phyloP scores from a whole-genome alignment of 2,888 invertebrate species.

The Cryptus viduatorius region DNA sequence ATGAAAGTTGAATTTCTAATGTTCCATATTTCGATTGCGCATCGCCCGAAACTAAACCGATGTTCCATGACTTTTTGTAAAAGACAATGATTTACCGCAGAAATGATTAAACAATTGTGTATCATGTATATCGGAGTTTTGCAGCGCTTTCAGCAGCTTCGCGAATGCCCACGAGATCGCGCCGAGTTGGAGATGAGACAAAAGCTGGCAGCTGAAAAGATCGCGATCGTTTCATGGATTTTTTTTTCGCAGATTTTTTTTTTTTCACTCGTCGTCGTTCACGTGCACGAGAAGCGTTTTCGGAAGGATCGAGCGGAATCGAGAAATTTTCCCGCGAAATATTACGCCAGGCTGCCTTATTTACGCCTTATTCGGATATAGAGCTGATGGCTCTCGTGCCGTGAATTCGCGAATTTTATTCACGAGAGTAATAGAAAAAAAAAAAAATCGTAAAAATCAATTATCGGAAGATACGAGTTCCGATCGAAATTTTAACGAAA shows the following conservation, averaged over 20 bases:
- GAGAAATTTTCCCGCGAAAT: background rate
- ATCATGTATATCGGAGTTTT: conserved; percentile 23
- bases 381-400: conserved; percentile 34
- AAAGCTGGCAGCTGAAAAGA: background rate
- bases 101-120: conserved; percentile 20
- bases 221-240: background rate
- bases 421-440: background rate
- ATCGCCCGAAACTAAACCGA: conserved; percentile 28
- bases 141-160: conserved; percentile 22
- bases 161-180: conserved; percentile 5
- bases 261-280: background rate
- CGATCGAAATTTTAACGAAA: conserved; percentile 4
- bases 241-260: background rate
- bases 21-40: conserved; percentile 11
- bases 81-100: conserved; percentile 38
- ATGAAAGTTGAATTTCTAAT: background rate
- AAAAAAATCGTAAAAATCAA: background rate
- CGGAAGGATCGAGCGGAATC: background rate
- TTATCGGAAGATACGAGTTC: background rate
- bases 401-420: conserved; percentile 22
- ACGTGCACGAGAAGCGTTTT: conserved; percentile 37
- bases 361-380: conserved; percentile 58
- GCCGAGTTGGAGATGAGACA: background rate
- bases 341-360: conserved; percentile 50
- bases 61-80: conserved; percentile 61